Conservation (phyloP, 2,888 invertebrate genomes). For the Lycaena phlaeas region DNA sequence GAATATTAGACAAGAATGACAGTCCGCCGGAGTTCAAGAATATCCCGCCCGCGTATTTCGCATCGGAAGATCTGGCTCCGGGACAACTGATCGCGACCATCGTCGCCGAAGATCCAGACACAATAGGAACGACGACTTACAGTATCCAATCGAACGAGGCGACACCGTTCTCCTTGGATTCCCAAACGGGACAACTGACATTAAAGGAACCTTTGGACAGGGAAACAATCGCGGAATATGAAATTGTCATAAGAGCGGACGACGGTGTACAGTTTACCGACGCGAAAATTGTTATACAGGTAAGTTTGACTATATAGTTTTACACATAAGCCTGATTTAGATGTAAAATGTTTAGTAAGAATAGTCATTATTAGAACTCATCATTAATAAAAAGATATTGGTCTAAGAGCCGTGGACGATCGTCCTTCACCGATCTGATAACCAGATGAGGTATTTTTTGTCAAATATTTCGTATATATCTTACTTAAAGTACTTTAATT, state of each 20-base stretch:
- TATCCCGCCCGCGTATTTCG: slow-evolving; percentile 79
- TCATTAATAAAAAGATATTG: too few relatives aligned
- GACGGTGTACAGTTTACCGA: slow-evolving; percentile 92
- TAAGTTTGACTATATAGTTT: too few relatives aligned
- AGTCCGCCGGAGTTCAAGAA: slow-evolving; percentile 92
- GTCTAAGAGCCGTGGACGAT: too few relatives aligned
- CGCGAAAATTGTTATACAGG: slow-evolving; percentile 83
- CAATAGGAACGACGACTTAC: slow-evolving; percentile 83
- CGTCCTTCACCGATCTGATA: too few relatives aligned
- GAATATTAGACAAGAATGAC: slow-evolving; percentile 93
- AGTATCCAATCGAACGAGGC: slow-evolving; percentile 78
- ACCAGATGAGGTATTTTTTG: too few relatives aligned
- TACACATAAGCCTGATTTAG: too few relatives aligned
- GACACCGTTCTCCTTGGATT: slow-evolving; percentile 81
- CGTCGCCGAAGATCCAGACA: slow-evolving; percentile 88
- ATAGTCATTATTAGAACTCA: too few relatives aligned
- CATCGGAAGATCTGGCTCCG: slow-evolving; percentile 89
- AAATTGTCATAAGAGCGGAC: slow-evolving; percentile 85
- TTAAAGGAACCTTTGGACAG: slow-evolving; percentile 87
- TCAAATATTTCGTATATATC: too few relatives aligned
- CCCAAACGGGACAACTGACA: slow-evolving; percentile 79
- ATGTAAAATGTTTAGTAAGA: too few relatives aligned
- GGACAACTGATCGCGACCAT: slow-evolving; percentile 85
- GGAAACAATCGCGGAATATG: slow-evolving; percentile 85
- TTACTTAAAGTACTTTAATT: too few relatives aligned